Conservation (phyloP, 2,113 vertebrate species). For the Chionis minor region DNA sequence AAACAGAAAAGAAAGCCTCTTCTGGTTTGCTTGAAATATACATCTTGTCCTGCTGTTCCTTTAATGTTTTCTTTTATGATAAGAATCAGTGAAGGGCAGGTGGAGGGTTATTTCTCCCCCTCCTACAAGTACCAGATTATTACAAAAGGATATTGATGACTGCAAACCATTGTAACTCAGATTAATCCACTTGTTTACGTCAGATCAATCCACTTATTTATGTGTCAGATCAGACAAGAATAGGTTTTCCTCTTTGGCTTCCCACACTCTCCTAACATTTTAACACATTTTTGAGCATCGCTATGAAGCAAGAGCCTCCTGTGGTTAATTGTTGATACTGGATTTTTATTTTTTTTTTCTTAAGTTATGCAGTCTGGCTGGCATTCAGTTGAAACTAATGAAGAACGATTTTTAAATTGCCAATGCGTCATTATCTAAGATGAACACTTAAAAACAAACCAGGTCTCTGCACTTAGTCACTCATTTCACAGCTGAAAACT, state of each 20-base stretch:
- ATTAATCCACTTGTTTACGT: conserved; percentile 42
- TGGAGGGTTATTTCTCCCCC: conserved; percentile 7
- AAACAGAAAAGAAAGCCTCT: conserved; percentile 81
- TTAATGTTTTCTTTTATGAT: conserved; percentile 80
- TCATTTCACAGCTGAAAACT: conserved; percentile 26
- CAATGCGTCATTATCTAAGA: not conserved
- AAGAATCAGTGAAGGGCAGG: conserved; percentile 74
- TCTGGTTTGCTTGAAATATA: conserved; percentile 78
- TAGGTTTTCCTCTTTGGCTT: not conserved
- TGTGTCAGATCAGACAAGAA: not conserved
- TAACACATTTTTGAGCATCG: not conserved
- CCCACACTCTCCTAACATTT: conserved; percentile 18
- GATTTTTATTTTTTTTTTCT: not conserved
- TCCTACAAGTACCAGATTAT: conserved; percentile 3
- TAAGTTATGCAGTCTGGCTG: not conserved
- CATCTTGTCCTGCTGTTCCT: conserved; percentile 76
- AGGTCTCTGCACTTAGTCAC: conserved; percentile 35
- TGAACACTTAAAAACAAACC: not conserved
- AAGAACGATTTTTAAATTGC: conserved; percentile 26
- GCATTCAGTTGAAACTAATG: conserved; percentile 17
- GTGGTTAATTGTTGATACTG: conserved; percentile 7
- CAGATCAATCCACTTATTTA: conserved; percentile 42
- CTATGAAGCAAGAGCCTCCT: not conserved
- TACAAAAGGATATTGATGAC: not conserved
- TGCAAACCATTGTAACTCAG: conserved; percentile 25